Base-by-base conservation (phyloP, 2,113 vertebrate genomes). In the Vireo altiloquus region DNA sequence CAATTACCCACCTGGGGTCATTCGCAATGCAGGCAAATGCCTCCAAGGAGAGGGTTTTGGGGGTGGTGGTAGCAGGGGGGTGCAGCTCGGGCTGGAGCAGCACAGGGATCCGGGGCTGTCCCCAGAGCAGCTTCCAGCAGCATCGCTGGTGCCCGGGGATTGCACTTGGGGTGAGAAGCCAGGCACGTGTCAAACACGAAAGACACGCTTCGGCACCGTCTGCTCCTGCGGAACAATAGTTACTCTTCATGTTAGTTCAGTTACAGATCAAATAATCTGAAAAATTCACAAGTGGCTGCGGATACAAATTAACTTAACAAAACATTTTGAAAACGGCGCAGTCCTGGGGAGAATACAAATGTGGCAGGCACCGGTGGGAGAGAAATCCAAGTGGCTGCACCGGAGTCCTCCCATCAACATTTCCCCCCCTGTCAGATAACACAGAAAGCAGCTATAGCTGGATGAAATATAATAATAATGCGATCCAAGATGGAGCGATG, bases 251-350 rank as follows among this genome's bases (percentile, higher is more conserved):
- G 94, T 82, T 89, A 77, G 96, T 85, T 95, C 95, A 91, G 91
- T 88, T 91, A 83, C 94, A 94, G 92, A 91, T 94, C 96, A 95
- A 94, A 95, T 75, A 83, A 91, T 82, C 89, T 79, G 78, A 75
- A 86, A 95, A 91, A 88, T 66, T 94, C 96, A 86, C 92, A 85
- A 91, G 94, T 46, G 95, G 95, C 95, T 92, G 92, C 66, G 27
- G 94, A 89, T 92, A 96, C 92, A 96, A 96, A 97, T 96, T 95
- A 95, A 92, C 92, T 88, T 86, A 92, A 92, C 93, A 96, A 95
- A 96, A 86, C 89, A 86, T 89, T 90, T 80, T 72, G 93, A 85
- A 77, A 95, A 64, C 82, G 52, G 72, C 9, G 28, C 91, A 20
- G 92, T 56, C 31, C 83, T 37, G 94, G 81, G 78, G 59, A 87